Evolutionary conservation across 1,140 invertebrate species (phyloP).

Genomic region (Plectrocnemia conspersa): DNA sequence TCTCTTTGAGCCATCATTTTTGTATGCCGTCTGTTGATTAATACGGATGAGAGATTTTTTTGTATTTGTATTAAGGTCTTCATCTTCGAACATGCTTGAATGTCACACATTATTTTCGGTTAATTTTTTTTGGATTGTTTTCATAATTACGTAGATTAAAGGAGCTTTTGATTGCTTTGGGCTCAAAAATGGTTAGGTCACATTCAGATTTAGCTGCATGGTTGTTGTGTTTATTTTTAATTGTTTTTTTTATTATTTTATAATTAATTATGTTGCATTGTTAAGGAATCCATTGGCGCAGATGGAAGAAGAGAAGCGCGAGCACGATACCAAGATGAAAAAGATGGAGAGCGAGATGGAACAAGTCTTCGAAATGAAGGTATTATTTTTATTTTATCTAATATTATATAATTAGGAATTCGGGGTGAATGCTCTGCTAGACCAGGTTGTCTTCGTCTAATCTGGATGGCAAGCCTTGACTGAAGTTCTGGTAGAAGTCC

Average conservation of each 20-base stretch:
- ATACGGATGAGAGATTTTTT: conserved; percentile 4
- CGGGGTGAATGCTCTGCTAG: no score
- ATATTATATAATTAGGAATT: neutral
- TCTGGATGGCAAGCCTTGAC: no score
- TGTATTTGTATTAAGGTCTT: no score
- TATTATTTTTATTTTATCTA: conserved; percentile 13
- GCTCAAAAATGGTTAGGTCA: neutral
- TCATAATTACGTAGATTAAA: neutral
- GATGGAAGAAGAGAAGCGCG: conserved; percentile 96
- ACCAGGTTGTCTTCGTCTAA: no score
- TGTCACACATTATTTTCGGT: neutral
- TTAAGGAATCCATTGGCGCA: conserved; percentile 94
- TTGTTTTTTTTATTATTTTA: conserved; percentile 38
- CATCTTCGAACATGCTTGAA: neutral
- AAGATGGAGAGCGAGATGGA: conserved; percentile 96
- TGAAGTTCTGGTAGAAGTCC: no score
- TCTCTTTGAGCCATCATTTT: conserved; percentile 35
- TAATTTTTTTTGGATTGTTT: neutral
- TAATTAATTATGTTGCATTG: no score
- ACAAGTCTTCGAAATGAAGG: conserved; percentile 79
- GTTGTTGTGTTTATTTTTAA: conserved; percentile 14
- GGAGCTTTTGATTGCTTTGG: neutral
- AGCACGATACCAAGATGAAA: conserved; percentile 93
- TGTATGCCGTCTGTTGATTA: conserved; percentile 32
- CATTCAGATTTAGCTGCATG: neutral